Evolutionary conservation across 2,797 vertebrate genomes (phyloP).

Genomic region (Hydrocynus forskahlii): DNA sequence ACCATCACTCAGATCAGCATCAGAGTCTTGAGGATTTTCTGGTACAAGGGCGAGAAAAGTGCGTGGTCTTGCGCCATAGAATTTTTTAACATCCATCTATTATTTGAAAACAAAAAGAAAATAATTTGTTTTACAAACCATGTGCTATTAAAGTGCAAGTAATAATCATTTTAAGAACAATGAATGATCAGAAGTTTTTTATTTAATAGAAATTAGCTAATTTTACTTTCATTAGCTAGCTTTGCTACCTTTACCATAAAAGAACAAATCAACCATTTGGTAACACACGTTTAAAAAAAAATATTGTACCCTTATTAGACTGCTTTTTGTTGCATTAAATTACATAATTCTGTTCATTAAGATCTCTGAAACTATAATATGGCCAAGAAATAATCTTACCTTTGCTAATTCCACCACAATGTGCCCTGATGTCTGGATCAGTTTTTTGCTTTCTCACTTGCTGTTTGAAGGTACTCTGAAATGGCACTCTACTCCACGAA

Average conservation of each 20-base stretch:
- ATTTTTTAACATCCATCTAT: not conserved
- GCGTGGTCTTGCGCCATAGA: not conserved
- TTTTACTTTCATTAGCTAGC: no score
- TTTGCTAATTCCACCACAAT: not conserved
- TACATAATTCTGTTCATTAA: not conserved
- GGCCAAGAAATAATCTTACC: not conserved
- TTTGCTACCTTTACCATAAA: not conserved
- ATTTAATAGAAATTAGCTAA: no score
- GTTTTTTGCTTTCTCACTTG: not conserved
- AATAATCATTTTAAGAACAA: no score
- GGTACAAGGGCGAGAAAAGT: not conserved
- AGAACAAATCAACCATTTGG: not conserved
- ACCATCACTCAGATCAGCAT: not conserved
- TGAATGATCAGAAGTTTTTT: no score
- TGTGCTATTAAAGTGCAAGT: no score
- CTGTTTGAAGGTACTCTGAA: not conserved
- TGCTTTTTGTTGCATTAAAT: not conserved
- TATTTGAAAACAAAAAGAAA: not conserved
- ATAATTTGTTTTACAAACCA: no score
- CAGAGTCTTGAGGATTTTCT: not conserved
- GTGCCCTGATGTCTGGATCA: not conserved
- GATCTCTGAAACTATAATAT: not conserved
- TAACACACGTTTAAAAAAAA: not conserved
- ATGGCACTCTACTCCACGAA: not conserved
- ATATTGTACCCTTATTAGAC: not conserved